These are phyloP conservation scores for Diarsia mendica DNA, from an alignment of 2,888 invertebrate species.

Conservation along the genomic window DNA sequence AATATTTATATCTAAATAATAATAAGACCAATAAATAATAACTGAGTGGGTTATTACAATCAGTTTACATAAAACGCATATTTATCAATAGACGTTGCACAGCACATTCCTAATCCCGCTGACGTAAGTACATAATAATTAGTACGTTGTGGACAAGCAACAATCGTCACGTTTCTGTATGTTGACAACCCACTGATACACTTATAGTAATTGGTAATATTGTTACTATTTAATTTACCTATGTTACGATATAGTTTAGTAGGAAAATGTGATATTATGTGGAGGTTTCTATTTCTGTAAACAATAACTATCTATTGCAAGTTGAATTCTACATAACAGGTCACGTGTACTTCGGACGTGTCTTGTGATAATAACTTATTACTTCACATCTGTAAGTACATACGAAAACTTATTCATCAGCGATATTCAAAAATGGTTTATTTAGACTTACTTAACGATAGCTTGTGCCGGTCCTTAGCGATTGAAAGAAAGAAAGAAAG, in stretches of 20 bases:
- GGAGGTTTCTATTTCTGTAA: not conserved
- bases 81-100: conserved; percentile 19
- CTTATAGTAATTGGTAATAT: conserved; percentile 22
- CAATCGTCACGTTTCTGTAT: conserved; percentile 44
- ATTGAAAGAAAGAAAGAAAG: too few species aligned
- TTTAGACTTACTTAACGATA: not conserved
- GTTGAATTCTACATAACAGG: not conserved
- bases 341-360: not conserved
- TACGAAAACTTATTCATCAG: not conserved
- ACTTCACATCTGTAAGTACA: not conserved
- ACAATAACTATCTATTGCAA: not conserved
- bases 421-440: not conserved
- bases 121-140: conserved; percentile 7
- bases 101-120: conserved; percentile 33
- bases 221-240: conserved; percentile 4
- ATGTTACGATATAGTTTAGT: not conserved
- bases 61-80: not conserved
- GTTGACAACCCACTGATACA: conserved; percentile 30
- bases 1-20: not conserved
- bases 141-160: conserved; percentile 14
- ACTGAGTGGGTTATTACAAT: not conserved
- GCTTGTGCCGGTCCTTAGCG: not conserved
- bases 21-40: not conserved
- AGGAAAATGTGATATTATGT: not conserved
- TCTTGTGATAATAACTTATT: not conserved